These are phyloP conservation scores for Hydraecia micacea DNA, from an alignment of 2,888 invertebrate genomes.

Conservation along the genomic window DNA sequence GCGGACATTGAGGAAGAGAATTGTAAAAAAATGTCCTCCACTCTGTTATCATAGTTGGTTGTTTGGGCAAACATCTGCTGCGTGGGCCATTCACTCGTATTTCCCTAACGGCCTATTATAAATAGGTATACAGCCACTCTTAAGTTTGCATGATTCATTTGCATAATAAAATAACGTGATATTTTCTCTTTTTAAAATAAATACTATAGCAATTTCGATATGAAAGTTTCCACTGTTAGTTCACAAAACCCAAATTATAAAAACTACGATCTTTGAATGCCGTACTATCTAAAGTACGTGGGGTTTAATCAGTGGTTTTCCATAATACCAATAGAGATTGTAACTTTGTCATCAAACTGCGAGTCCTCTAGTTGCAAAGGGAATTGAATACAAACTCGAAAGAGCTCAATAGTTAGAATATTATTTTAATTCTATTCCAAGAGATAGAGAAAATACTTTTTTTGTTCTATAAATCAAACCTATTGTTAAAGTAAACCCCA, in stretches of 20 bases:
- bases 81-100: conserved; percentile 66
- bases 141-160: conserved; percentile 69
- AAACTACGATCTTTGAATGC: conserved; percentile 32
- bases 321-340: conserved; percentile 43
- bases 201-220: conserved; percentile 15
- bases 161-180: conserved; percentile 46
- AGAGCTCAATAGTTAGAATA: conserved; percentile 33
- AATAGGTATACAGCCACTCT: conserved; percentile 65
- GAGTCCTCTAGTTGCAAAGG: conserved; percentile 49
- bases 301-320: conserved; percentile 17
- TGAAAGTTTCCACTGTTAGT: conserved; percentile 19
- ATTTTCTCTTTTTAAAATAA: conserved; percentile 42
- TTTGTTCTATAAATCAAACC: conserved; percentile 19
- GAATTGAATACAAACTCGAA: conserved; percentile 47
- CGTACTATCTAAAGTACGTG: conserved; percentile 6
- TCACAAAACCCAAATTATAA: conserved; percentile 34
- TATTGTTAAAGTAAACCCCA: conserved; percentile 3
- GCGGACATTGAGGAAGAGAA: conserved; percentile 72
- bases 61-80: conserved; percentile 57
- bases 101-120: conserved; percentile 72
- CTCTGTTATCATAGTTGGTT: conserved; percentile 66
- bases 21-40: conserved; percentile 72
- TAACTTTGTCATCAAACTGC: conserved; percentile 51
- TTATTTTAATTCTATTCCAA: conserved; percentile 41
- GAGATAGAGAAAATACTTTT: conserved; percentile 35